Evolutionary conservation across 2,888 invertebrate species (phyloP).

Genomic region (Phytoseiulus persimilis): DNA sequence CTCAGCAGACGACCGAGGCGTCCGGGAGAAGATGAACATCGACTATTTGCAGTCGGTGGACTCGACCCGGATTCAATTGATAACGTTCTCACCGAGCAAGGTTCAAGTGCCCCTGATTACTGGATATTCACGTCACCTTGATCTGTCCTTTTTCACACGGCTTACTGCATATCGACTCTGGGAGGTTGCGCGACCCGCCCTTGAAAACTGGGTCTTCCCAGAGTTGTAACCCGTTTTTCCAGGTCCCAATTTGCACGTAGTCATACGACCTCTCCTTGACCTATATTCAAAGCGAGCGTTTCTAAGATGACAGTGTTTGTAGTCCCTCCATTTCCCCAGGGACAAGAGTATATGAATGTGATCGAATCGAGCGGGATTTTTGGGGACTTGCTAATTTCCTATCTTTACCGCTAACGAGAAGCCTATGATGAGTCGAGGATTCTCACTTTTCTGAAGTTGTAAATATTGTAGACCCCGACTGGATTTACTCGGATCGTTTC

Average conservation of each 20-base stretch:
- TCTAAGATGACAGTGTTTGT: background rate
- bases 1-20: no score
- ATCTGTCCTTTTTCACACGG: slow-evolving; percentile 34
- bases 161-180: slow-evolving; percentile 28
- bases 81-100: background rate
- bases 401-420: no score
- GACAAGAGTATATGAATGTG: background rate
- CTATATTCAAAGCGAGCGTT: background rate
- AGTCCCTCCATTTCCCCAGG: background rate
- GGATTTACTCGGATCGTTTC: slow-evolving; percentile 17
- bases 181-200: slow-evolving; percentile 13
- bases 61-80: no score
- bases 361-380: no score
- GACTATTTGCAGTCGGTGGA: no score
- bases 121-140: background rate
- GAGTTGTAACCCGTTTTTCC: slow-evolving; percentile 35
- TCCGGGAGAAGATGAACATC: no score
- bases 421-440: no score
- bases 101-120: no score
- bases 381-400: no score
- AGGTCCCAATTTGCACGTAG: slow-evolving; percentile 26
- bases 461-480: slow-evolving; percentile 22
- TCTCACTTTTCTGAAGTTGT: slow-evolving; percentile 29
- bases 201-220: slow-evolving; percentile 36
- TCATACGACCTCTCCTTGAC: slow-evolving; percentile 25